These are phyloP conservation scores for Pogonophryne albipinna DNA, from an alignment of 2,797 vertebrate species.

Conservation along the genomic window DNA sequence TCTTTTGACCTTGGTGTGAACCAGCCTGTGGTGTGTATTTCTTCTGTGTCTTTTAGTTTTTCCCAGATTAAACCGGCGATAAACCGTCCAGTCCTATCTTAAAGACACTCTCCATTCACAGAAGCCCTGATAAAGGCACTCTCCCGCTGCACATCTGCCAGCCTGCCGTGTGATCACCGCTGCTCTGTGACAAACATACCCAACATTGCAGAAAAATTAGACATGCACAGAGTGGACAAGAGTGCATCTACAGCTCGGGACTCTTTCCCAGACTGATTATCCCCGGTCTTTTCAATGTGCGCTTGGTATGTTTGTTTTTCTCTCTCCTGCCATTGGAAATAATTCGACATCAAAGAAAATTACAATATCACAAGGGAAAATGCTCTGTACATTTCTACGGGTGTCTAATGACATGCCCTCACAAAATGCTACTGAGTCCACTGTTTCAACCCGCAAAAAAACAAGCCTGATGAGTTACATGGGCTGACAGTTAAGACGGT, in stretches of 20 bases:
- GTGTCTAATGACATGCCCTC: conserved; percentile 55
- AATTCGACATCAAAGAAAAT: conserved; percentile 62
- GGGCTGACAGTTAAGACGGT: conserved; percentile 44
- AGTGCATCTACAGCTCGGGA: conserved; percentile 59
- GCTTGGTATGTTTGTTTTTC: conserved; percentile 10
- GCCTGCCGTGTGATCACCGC: conserved; percentile 52
- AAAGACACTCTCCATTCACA: conserved; percentile 35
- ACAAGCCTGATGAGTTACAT: conserved; percentile 44
- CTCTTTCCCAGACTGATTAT: conserved; percentile 71
- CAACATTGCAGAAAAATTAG: conserved; percentile 62
- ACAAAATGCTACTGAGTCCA: conserved; percentile 17
- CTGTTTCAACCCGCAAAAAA: conserved; percentile 23
- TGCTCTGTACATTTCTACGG: conserved; percentile 54
- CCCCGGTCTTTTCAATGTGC: conserved; percentile 38
- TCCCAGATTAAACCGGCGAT: conserved; percentile 15
- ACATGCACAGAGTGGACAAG: conserved; percentile 66
- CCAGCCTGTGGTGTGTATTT: conserved; percentile 36
- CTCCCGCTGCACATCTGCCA: conserved; percentile 73
- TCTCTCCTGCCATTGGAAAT: conserved; percentile 28
- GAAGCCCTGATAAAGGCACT: conserved; percentile 36
- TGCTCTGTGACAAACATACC: conserved; percentile 68
- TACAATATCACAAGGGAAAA: conserved; percentile 51
- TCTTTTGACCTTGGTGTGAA: conserved; percentile 66
- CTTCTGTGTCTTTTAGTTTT: conserved; percentile 17
- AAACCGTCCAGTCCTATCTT: conserved; percentile 43